Evolutionary conservation across 2,113 vertebrate genomes (phyloP).

Genomic region (Daboia siamensis): DNA sequence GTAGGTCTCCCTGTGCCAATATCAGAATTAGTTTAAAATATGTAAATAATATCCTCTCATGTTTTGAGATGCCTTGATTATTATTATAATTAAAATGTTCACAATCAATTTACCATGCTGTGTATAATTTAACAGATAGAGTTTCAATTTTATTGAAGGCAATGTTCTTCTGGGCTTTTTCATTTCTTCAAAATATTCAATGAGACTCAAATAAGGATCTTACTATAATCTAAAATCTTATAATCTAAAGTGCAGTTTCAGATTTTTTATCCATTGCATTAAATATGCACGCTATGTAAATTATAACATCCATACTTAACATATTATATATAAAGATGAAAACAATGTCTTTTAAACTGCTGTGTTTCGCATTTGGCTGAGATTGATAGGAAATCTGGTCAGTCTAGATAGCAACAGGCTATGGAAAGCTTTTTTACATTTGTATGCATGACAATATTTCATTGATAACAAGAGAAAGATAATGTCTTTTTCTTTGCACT

Average conservation of each 20-base stretch:
- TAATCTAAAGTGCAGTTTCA: too few species aligned
- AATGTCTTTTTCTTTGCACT: background rate
- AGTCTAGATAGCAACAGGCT: background rate
- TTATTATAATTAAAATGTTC: background rate
- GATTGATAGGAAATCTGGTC: background rate
- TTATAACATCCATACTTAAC: background rate
- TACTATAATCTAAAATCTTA: background rate
- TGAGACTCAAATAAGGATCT: background rate
- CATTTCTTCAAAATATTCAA: background rate
- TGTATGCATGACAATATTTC: background rate
- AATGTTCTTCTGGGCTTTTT: background rate
- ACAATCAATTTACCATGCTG: background rate
- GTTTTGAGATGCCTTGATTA: slow-evolving; percentile 6
- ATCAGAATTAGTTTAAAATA: background rate
- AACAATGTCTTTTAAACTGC: background rate
- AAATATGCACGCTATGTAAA: background rate
- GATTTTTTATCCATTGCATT: background rate
- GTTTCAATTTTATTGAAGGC: background rate
- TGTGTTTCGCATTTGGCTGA: background rate
- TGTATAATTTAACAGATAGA: slow-evolving; percentile 8
- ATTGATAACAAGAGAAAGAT: background rate
- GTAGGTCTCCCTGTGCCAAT: background rate
- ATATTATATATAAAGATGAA: background rate
- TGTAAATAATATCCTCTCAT: slow-evolving; percentile 14
- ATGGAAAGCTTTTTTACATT: background rate